Conservation (phyloP, 2,113 vertebrate species). For the Mohoua ochrocephala region DNA sequence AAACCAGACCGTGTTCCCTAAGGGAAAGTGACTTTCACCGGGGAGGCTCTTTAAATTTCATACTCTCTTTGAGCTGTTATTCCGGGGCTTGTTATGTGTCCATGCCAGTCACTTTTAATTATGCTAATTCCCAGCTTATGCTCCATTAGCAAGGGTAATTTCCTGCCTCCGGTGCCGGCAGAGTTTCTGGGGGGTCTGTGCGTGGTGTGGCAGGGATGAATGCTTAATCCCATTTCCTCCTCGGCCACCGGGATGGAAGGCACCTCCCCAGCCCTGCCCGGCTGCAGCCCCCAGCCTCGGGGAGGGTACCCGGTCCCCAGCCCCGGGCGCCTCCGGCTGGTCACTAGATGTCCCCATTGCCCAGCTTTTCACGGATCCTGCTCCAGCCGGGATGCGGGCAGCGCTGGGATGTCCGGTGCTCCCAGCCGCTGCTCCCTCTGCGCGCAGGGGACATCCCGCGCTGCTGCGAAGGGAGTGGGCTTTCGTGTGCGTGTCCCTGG, state of each 20-base stretch:
- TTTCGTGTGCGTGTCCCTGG: background rate
- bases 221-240: background rate
- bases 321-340: background rate
- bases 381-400: background rate
- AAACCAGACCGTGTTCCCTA: background rate
- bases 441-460: background rate
- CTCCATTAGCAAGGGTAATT: slow-evolving; percentile 6
- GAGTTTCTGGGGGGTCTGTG: background rate
- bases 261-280: background rate
- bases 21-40: slow-evolving; percentile 42
- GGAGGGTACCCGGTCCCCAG: rapidly evolving
- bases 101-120: slow-evolving; percentile 21
- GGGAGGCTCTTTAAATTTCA: background rate
- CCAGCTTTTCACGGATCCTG: background rate
- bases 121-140: background rate
- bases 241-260: background rate
- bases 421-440: background rate
- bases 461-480: background rate
- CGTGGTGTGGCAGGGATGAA: background rate
- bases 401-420: rapidly evolving
- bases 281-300: background rate
- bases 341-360: slow-evolving; percentile 45
- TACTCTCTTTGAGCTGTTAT: background rate
- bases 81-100: background rate
- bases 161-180: background rate